Conservation (phyloP, 2,113 vertebrate species). For the Aplodontia rufa region DNA sequence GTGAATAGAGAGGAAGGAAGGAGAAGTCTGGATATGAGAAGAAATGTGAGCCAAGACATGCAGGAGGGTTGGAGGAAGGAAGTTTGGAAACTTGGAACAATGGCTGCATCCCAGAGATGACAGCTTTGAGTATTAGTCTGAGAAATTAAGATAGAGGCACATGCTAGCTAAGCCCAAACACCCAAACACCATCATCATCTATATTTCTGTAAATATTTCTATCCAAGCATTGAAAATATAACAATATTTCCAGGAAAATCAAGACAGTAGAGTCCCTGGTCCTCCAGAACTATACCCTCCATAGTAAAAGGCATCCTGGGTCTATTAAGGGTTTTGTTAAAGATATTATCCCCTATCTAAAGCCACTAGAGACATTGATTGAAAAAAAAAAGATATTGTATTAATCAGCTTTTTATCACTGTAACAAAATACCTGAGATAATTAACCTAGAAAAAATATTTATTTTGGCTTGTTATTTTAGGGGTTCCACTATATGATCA, state of each 20-base stretch:
- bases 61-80: background rate
- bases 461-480: background rate
- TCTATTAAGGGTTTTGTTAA: background rate
- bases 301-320: background rate
- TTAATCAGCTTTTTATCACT: too few species aligned
- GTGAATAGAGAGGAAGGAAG: background rate
- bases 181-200: background rate
- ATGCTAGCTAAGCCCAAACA: background rate
- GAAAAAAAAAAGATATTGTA: background rate
- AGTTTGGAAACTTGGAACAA: background rate
- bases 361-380: background rate
- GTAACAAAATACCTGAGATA: background rate
- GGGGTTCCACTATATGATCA: too few species aligned
- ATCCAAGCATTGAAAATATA: background rate
- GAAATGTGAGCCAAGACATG: accelerated
- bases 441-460: background rate
- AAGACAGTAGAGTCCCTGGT: too few species aligned
- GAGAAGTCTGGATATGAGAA: too few species aligned
- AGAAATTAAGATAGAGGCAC: background rate
- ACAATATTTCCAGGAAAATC: background rate
- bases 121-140: background rate
- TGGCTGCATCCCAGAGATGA: too few species aligned
- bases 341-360: background rate
- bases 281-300: background rate
- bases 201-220: background rate